These are phyloP conservation scores for Seriola quinqueradiata DNA, from an alignment of 2,113 vertebrate genomes.

Conservation along the genomic window DNA sequence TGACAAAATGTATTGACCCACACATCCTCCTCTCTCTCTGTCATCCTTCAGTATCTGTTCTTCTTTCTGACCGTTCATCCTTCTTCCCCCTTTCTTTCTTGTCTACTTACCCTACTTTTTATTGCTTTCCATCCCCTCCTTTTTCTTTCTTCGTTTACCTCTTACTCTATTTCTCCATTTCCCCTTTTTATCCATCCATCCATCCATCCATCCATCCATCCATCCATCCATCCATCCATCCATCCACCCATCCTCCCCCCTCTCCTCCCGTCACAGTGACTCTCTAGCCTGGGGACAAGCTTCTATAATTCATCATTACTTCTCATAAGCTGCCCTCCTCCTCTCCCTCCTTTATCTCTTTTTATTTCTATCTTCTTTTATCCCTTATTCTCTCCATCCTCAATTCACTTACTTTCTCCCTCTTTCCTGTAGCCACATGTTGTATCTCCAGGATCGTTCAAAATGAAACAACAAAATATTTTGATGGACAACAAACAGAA, in stretches of 20 bases:
- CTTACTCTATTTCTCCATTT: neutral
- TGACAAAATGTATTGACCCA: constrained; percentile 64
- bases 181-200: neutral
- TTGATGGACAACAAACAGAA: too few relatives aligned
- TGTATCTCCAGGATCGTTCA: too few relatives aligned
- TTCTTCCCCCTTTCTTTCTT: neutral
- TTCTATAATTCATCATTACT: constrained; percentile 74
- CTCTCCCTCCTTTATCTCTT: neutral
- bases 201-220: constrained; percentile 5
- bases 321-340: constrained; percentile 48
- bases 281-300: constrained; percentile 61
- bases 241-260: constrained; percentile 1
- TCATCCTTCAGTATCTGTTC: neutral
- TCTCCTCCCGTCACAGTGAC: constrained; percentile 23
- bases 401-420: neutral
- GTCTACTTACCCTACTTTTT: neutral
- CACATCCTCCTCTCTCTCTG: constrained; percentile 5
- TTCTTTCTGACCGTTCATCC: neutral
- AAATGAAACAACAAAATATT: too few relatives aligned
- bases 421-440: neutral
- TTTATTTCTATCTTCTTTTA: neutral
- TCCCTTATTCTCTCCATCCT: neutral
- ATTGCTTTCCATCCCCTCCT: neutral
- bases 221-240: constrained; percentile 1
- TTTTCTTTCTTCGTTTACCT: neutral